These are phyloP conservation scores for Puntigrus tetrazona DNA, from an alignment of 2,113 vertebrate species.

Conservation along the genomic window DNA sequence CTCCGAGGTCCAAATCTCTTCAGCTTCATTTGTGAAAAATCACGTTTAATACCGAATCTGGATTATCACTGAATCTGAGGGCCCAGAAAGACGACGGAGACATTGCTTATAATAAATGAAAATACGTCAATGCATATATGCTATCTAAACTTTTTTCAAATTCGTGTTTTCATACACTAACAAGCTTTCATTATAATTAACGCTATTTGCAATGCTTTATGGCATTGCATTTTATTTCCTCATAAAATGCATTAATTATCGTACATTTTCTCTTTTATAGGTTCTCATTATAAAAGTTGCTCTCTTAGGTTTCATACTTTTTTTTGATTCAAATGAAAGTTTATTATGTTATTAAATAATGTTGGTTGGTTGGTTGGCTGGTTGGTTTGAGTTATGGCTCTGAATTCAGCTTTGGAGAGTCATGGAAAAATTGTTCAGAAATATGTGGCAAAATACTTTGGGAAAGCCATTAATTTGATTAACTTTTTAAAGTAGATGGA, in stretches of 20 bases:
- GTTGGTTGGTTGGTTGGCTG: no score
- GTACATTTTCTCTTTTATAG: background rate
- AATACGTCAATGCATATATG: background rate
- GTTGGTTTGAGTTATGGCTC: background rate
- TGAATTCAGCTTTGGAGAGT: background rate
- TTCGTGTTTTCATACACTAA: background rate
- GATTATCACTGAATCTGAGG: background rate
- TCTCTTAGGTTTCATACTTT: background rate
- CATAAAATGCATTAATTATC: background rate
- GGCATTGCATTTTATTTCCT: background rate
- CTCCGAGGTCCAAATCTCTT: background rate
- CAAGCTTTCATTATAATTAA: background rate
- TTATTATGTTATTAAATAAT: background rate
- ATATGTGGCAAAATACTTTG: background rate
- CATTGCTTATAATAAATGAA: no score
- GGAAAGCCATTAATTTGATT: no score
- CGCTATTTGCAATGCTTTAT: background rate
- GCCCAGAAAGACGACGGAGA: background rate
- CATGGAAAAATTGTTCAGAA: background rate
- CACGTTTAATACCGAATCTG: background rate
- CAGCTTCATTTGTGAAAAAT: background rate
- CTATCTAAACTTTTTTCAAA: background rate
- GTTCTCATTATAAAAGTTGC: background rate
- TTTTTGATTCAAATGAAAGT: background rate
- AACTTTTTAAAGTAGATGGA: no score